phyloP scores from a whole-genome alignment of 2,888 invertebrate species.

The Schrankia costaestrigalis region DNA sequence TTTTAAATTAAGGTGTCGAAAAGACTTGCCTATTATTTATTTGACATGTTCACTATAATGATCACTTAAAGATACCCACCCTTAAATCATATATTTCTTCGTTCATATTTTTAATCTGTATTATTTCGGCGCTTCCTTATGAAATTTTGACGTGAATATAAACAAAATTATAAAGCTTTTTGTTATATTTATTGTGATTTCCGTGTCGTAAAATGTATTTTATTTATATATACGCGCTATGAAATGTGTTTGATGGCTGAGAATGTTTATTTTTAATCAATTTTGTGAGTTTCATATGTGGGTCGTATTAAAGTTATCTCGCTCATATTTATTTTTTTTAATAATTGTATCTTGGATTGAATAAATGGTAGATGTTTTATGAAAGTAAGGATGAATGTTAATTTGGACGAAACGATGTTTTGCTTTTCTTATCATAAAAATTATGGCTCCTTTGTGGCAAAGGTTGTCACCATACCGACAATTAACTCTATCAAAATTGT shows the following conservation, averaged over 20 bases:
- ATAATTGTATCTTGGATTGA: conserved; percentile 16
- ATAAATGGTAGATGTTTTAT: conserved; percentile 8
- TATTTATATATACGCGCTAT: conserved; percentile 27
- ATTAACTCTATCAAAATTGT: too few relatives aligned
- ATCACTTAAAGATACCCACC: conserved; percentile 5
- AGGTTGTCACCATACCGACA: too few relatives aligned
- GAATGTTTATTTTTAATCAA: conserved; percentile 28
- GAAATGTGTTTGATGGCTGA: conserved; percentile 28
- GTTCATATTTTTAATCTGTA: conserved; percentile 21
- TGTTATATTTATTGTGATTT: conserved; percentile 37
- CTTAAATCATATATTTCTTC: conserved; percentile 3
- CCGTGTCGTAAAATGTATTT: conserved; percentile 25
- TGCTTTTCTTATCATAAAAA: too few relatives aligned
- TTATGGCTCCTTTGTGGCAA: too few relatives aligned
- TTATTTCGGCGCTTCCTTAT: conserved; percentile 41
- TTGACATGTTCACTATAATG: conserved; percentile 5
- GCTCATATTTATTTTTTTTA: conserved; percentile 22
- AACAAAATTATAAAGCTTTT: conserved; percentile 45
- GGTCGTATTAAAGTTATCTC: conserved; percentile 19
- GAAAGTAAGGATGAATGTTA: conserved; percentile 38
- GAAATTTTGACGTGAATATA: conserved; percentile 43
- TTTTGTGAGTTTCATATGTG: conserved; percentile 26
- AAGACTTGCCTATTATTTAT: conserved; percentile 18
- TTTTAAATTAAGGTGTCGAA: conserved; percentile 33
- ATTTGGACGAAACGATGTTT: too few relatives aligned